These are phyloP conservation scores for Proteles cristata DNA, from an alignment of 2,113 vertebrate genomes.

Conservation along the genomic window DNA sequence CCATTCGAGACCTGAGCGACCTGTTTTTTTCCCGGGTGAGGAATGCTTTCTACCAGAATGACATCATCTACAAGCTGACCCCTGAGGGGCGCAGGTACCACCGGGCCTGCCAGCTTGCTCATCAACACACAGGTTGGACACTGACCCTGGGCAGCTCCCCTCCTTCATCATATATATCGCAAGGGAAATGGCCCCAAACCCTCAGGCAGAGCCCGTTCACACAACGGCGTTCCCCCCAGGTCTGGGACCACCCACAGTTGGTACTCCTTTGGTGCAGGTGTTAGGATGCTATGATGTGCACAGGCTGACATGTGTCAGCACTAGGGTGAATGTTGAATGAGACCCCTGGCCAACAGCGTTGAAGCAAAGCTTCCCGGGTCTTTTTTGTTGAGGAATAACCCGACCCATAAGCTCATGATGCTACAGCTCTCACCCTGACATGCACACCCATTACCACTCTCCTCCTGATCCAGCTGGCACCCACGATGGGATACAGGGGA, in stretches of 20 bases:
- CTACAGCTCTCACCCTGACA: not conserved
- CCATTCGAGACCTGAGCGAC: slow-evolving; percentile 84
- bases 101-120: slow-evolving; percentile 82
- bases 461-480: not conserved
- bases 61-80: slow-evolving; percentile 87
- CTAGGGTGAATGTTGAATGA: not conserved
- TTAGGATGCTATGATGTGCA: too few relatives aligned
- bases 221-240: too few relatives aligned
- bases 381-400: not conserved
- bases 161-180: not conserved
- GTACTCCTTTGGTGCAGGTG: too few relatives aligned
- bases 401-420: not conserved
- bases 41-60: slow-evolving; percentile 85
- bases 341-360: not conserved
- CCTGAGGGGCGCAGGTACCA: slow-evolving; percentile 84
- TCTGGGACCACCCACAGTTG: too few relatives aligned
- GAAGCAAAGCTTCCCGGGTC: not conserved
- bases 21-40: slow-evolving; percentile 78
- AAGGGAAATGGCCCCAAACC: not conserved
- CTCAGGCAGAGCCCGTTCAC: not conserved
- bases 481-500: not conserved
- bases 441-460: not conserved
- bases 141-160: not conserved
- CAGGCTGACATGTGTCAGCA: not conserved
- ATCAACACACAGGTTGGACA: slow-evolving; percentile 87